phyloP scores from a whole-genome alignment of 2,113 vertebrate species.

The Ptilonorhynchus violaceus region DNA sequence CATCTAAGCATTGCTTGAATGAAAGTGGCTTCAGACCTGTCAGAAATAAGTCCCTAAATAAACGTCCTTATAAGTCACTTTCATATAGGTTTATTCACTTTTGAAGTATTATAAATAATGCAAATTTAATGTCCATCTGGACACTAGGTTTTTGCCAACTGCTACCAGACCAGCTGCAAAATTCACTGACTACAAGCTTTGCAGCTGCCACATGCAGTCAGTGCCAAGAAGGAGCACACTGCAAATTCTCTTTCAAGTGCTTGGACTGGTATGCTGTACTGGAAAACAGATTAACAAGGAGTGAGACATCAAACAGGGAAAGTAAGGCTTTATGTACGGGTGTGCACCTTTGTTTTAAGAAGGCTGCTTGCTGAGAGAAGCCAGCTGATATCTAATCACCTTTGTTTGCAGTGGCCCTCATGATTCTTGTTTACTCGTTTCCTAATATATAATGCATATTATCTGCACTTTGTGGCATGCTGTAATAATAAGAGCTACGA shows the following conservation, averaged over 20 bases:
- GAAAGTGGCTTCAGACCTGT: not conserved
- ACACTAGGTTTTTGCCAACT: conserved; percentile 66
- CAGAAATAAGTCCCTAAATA: conserved; percentile 40
- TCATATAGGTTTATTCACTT: conserved; percentile 67
- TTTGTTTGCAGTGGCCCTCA: conserved; percentile 17
- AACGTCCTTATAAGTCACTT: conserved; percentile 52
- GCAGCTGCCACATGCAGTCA: conserved; percentile 51
- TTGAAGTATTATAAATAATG: conserved; percentile 69
- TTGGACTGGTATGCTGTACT: conserved; percentile 8
- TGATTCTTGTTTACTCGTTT: conserved; percentile 8
- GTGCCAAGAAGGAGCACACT: conserved; percentile 57
- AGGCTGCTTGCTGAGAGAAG: conserved; percentile 14
- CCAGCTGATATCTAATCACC: conserved; percentile 3
- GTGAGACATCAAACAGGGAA: not conserved
- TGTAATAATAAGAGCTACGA: not conserved
- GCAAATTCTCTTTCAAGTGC: conserved; percentile 37
- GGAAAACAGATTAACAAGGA: conserved; percentile 23
- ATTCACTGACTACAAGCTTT: conserved; percentile 60
- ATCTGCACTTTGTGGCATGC: not conserved
- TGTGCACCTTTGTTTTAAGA: not conserved
- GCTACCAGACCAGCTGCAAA: conserved; percentile 73
- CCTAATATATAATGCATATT: not conserved
- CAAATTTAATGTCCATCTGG: conserved; percentile 76
- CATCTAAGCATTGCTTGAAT: not conserved
- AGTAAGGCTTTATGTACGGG: not conserved